Base-by-base conservation (phyloP, 2,797 vertebrate genomes). In the Heterohyrax brucei region DNA sequence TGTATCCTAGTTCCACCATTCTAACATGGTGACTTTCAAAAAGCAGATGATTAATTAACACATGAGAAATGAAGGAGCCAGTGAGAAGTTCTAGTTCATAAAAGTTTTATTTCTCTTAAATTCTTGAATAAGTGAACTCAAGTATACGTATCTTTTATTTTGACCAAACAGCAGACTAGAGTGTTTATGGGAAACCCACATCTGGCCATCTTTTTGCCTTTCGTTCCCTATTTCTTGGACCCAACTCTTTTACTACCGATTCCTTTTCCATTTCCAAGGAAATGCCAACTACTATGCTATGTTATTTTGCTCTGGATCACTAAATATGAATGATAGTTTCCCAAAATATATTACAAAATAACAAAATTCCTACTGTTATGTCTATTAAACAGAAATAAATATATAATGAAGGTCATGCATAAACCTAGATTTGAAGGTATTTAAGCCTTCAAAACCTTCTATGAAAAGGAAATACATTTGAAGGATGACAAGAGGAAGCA, bases 61-160 rank as follows among this genome's bases (percentile, higher is more conserved):
- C 48, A 61, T 89, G 61, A 70, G 10, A 24, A 96, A 95, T 33
- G 56, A 93, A 95, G 84, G 68, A 96, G 70, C 22, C 73, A 66
- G 18, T 72, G 44, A 89, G 5, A 28, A 92, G 48, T 84, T 93
- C 5, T n/a, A 53, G 39, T 87, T 89, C 73, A 68, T 62, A 89
- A 91, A 77, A 33, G 56, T 72, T 97, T 97, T 96, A 94, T 96
- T 96, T 89, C 28, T 81, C n/a, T 8, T 83, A 56, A 7, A 87
- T 94, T 91, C 44, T 14, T 94, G 44, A 96, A 26, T 46, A 95
- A 96, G 61, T 14, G 86, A 91, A 70, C 64, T 33, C 50, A 91
- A 13, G 30, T 86, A 79, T n/a, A 39, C 39, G 53, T 26, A 77
- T 62, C 30, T 87, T 96, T 93, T 95, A 91, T 90, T 93, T 89